Conservation (phyloP, 2,888 invertebrate genomes). For the Xanthostigma xanthostigma region DNA sequence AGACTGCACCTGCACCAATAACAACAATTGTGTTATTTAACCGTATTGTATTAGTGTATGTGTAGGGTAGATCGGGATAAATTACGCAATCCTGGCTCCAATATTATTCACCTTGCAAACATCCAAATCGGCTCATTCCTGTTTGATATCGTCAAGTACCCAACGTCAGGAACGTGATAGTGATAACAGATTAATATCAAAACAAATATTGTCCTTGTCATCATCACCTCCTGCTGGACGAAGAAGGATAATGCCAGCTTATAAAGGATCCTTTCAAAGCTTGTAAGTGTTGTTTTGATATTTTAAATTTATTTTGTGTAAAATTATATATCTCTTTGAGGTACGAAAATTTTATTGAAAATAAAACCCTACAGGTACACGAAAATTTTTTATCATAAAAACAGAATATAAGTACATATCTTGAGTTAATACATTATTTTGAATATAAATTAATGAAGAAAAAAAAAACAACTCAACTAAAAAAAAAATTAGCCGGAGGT, state of each 20-base stretch:
- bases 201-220: constrained; percentile 18
- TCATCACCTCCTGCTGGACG: constrained; percentile 21
- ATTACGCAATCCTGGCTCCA: constrained; percentile 27
- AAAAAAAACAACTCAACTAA: too few species aligned
- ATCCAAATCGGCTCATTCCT: neutral
- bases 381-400: too few species aligned
- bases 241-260: constrained; percentile 19
- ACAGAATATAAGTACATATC: too few species aligned
- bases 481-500: too few species aligned
- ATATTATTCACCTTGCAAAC: constrained; percentile 19
- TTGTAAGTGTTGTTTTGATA: neutral
- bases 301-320: neutral
- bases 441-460: too few species aligned
- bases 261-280: constrained; percentile 6
- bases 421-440: too few species aligned
- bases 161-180: neutral
- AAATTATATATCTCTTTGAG: neutral
- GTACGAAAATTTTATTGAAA: too few species aligned
- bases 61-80: too few species aligned
- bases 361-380: too few species aligned
- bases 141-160: neutral
- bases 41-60: too few species aligned
- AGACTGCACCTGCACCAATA: too few species aligned
- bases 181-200: constrained; percentile 2
- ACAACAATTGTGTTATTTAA: too few species aligned